Base-by-base conservation (phyloP, 2,888 invertebrate species). In the Fabriciana adippe region DNA sequence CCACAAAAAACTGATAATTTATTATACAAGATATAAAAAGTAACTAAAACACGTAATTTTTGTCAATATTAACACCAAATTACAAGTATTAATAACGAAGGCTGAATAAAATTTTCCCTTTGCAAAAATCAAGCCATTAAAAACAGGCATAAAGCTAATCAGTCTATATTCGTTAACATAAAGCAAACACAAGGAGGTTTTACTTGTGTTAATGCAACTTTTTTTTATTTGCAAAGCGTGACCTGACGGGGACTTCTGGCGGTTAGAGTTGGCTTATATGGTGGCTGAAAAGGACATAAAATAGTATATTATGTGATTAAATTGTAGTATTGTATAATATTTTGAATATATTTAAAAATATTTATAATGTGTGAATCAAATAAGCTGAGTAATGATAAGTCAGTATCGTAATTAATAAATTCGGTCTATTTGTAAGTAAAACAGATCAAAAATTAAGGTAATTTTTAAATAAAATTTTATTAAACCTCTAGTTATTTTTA, bases 161-260 rank as follows among this genome's bases (percentile, higher is more conserved):
- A 74, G 73, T 72, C 69, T 72, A 70, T 70, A 71, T 72, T 70
- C 74, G 74, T 72, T 68, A 72, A 72, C 70, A 76, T 75, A 73
- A 75, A 74, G 72, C 72, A 72, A 75, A 73, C 71, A 69, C 72
- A 75, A 73, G 74, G 73, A 73, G 74, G 73, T 74, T 79, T 77
- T 75, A 78, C 79, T 81, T 81, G 81, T 82, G 81, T 81, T 79
- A 78, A 79, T 75, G 75, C 67, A 62, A 71, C 56, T 64, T 70
- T 69, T 72, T 79, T 79, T 73, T 79, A 77, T 79, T 78, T 79
- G 75, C 76, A 76, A 81, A 76, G 78, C 83, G 86, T 86, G 86
- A 86, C 86, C 81, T 73, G 83, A 68, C 78, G 74, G 73, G 72
- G 79, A 80, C 83, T 81, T 79, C 82, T 82, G 80, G 80, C 62